Evolutionary conservation across 2,888 invertebrate species (phyloP).

Genomic region (Cosmorhoe ocellata): DNA sequence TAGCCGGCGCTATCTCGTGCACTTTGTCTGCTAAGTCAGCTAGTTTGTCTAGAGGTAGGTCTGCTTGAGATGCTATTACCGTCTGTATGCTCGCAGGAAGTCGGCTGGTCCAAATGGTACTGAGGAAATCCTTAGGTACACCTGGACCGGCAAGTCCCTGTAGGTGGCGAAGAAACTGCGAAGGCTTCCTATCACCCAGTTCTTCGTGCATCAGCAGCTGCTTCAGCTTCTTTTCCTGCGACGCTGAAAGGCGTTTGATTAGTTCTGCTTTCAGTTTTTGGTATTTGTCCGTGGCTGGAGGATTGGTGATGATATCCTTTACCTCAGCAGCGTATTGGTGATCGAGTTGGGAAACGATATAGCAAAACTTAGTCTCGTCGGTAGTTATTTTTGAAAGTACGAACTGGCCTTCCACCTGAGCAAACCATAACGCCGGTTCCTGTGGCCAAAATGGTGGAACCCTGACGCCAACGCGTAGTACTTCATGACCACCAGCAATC

Average conservation of each 20-base stretch:
- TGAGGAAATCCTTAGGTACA: background rate
- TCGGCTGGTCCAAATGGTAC: slow-evolving; percentile 1
- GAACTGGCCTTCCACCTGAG: no score
- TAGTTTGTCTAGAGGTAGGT: background rate
- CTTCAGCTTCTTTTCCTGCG: background rate
- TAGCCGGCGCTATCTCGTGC: background rate
- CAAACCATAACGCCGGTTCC: background rate
- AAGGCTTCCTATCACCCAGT: background rate
- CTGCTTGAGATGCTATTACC: slow-evolving; percentile 2
- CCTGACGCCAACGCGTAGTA: background rate
- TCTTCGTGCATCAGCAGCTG: slow-evolving; percentile 2
- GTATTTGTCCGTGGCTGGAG: background rate
- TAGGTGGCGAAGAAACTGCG: background rate
- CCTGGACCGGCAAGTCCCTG: background rate
- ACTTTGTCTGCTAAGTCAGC: slow-evolving; percentile 2
- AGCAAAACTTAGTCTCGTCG: no score
- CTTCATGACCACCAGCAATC: background rate
- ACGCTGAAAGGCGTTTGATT: slow-evolving; percentile 1
- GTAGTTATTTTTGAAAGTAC: no score
- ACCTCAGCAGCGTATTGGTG: background rate
- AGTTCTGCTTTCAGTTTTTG: background rate
- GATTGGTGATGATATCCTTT: background rate
- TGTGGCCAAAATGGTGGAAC: slow-evolving; percentile 4
- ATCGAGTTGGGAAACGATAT: background rate
- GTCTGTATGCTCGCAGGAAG: no score